Conservation (phyloP, 2,113 vertebrate genomes). For the Sigmodon hispidus region DNA sequence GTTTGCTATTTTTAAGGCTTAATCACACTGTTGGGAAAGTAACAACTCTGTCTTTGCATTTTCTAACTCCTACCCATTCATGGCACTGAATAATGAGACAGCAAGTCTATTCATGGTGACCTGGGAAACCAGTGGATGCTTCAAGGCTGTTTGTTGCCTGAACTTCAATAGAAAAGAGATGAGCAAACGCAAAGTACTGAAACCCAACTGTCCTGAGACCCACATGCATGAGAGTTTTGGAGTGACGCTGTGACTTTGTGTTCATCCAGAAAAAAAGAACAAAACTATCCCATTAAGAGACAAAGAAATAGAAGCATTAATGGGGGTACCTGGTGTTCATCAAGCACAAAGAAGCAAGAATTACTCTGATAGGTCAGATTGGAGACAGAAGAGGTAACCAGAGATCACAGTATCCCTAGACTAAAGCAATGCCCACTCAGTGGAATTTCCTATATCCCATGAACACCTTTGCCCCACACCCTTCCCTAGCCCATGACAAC, state of each 20-base stretch:
- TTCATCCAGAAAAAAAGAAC: background rate
- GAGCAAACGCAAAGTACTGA: background rate
- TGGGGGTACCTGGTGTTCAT: background rate
- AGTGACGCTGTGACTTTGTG: background rate
- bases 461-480: conserved; percentile 58
- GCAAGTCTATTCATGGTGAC: background rate
- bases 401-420: background rate
- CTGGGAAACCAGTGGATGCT: background rate
- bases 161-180: background rate
- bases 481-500: conserved; percentile 66
- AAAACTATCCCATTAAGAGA: conserved; percentile 19
- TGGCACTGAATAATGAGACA: conserved; percentile 14
- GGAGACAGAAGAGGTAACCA: conserved; percentile 1
- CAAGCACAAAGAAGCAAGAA: background rate
- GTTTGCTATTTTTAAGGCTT: conserved; percentile 2
- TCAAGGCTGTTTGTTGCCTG: background rate
- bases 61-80: background rate
- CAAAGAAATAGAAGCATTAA: background rate
- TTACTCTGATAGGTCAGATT: background rate
- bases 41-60: background rate
- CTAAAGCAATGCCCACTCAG: background rate
- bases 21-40: background rate
- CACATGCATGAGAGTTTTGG: conserved; percentile 3
- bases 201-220: background rate
- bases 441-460: conserved; percentile 36